These are phyloP conservation scores for Rhizomys pruinosus DNA, from an alignment of 2,113 vertebrate genomes.

Conservation along the genomic window DNA sequence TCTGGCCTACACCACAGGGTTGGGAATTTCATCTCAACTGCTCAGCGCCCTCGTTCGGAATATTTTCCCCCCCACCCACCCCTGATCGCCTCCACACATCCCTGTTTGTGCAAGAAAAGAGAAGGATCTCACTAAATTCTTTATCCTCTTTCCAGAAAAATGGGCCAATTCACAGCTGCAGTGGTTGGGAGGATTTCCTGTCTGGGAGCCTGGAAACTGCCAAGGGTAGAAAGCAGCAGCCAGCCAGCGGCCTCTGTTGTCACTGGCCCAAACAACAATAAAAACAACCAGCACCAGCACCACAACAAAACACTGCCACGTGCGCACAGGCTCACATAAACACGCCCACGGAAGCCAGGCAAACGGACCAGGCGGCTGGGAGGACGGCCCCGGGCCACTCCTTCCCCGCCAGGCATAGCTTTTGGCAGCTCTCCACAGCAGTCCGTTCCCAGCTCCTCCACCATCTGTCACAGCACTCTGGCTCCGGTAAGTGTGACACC, in stretches of 20 bases:
- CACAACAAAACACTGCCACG: slow-evolving; percentile 71
- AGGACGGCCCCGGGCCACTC: slow-evolving; percentile 75
- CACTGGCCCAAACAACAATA: slow-evolving; percentile 82
- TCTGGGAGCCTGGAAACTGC: slow-evolving; percentile 85
- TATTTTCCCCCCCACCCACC: background rate
- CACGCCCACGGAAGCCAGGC: slow-evolving; percentile 77
- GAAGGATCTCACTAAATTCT: slow-evolving; percentile 81
- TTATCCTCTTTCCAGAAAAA: slow-evolving; percentile 85
- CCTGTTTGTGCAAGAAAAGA: slow-evolving; percentile 69
- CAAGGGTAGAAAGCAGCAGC: slow-evolving; percentile 80
- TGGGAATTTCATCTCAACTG: background rate
- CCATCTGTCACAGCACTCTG: slow-evolving; percentile 87
- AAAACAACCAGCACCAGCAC: slow-evolving; percentile 70
- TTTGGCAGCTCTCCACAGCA: slow-evolving; percentile 85
- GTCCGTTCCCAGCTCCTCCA: slow-evolving; percentile 73
- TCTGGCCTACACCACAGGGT: background rate
- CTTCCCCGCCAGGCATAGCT: slow-evolving; percentile 81
- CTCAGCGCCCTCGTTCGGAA: background rate
- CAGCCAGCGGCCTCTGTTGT: slow-evolving; percentile 81
- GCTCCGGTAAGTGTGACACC: slow-evolving; percentile 81
- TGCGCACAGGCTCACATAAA: slow-evolving; percentile 58
- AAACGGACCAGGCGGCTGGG: slow-evolving; percentile 78
- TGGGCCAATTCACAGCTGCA: slow-evolving; percentile 86
- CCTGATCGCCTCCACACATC: background rate
- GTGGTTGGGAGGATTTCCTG: slow-evolving; percentile 85